Evolutionary conservation across 1,140 invertebrate genomes (phyloP).

Genomic region (Drosophila kepulauana): DNA sequence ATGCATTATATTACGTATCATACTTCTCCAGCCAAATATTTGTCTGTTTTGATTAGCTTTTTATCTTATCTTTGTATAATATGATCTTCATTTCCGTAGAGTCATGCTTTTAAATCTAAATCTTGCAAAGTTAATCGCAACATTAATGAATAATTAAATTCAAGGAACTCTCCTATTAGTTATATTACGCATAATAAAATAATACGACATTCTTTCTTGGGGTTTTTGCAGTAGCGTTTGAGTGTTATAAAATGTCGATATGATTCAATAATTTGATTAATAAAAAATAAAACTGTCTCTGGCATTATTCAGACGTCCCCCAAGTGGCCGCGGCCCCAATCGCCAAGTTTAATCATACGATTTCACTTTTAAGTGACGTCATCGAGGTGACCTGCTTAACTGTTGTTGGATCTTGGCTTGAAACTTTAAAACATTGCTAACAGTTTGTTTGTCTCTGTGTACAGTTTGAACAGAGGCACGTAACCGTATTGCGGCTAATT

Average conservation of each 20-base stretch:
- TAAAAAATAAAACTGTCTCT: conserved; percentile 4
- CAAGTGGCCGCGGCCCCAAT: conserved; percentile 14
- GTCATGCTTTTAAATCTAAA: background rate
- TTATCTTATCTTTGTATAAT: background rate
- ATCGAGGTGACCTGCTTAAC: conserved; percentile 55
- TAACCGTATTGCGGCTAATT: conserved; percentile 3
- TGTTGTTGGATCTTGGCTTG: conserved; percentile 18
- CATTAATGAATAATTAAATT: background rate
- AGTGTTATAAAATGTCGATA: too few relatives aligned
- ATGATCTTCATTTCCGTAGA: background rate
- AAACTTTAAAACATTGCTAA: background rate
- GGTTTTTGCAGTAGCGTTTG: too few relatives aligned
- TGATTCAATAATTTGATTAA: conserved; percentile 3
- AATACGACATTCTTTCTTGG: too few relatives aligned
- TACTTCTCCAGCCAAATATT: background rate
- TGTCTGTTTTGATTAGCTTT: background rate
- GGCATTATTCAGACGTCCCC: conserved; percentile 26
- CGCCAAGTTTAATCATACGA: conserved; percentile 45
- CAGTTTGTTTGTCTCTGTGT: conserved; percentile 1
- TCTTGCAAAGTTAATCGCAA: background rate
- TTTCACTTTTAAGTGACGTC: conserved; percentile 74
- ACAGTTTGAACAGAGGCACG: conserved; percentile 24
- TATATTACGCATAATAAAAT: too few relatives aligned
- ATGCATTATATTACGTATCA: too few relatives aligned
- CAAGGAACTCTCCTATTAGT: background rate